phyloP scores from a whole-genome alignment of 2,888 invertebrate genomes.

The Scaptomyza caliginosa region DNA sequence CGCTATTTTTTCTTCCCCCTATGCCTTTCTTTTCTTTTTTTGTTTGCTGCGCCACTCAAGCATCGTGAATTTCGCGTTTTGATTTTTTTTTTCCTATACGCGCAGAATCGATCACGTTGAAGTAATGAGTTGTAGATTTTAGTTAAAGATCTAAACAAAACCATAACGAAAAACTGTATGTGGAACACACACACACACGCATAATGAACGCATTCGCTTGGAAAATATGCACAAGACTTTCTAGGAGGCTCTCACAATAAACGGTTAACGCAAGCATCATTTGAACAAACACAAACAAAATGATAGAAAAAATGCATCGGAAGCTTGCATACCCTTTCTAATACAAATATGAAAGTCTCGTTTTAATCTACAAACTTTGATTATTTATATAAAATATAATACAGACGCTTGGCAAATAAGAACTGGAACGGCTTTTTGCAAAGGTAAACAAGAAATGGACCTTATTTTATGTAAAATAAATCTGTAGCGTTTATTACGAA shows the following conservation, averaged over 20 bases:
- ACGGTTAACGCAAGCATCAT: conserved; percentile 22
- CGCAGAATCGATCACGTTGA: conserved; percentile 63
- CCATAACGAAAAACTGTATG: no score
- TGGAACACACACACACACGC: conserved; percentile 8
- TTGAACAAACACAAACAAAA: conserved; percentile 35
- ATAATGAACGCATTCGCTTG: conserved; percentile 16
- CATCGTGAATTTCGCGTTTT: conserved; percentile 36
- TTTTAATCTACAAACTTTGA: background rate
- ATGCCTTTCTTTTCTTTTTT: conserved; percentile 35
- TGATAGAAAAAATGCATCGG: background rate
- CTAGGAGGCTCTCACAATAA: conserved; percentile 8
- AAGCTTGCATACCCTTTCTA: conserved; percentile 4
- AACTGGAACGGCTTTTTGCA: no score
- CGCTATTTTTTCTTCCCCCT: conserved; percentile 21
- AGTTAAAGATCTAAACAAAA: conserved; percentile 24
- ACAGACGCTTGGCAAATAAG: no score
- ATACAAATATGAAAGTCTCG: background rate
- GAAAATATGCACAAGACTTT: conserved; percentile 36
- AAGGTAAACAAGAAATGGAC: no score
- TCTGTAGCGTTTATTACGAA: no score
- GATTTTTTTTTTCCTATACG: conserved; percentile 47
- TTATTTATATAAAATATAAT: no score
- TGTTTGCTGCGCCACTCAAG: conserved; percentile 36
- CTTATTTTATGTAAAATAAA: no score
- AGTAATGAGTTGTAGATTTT: conserved; percentile 69